These are phyloP conservation scores for Stenodema calcarata DNA, from an alignment of 2,888 invertebrate genomes.

Conservation along the genomic window DNA sequence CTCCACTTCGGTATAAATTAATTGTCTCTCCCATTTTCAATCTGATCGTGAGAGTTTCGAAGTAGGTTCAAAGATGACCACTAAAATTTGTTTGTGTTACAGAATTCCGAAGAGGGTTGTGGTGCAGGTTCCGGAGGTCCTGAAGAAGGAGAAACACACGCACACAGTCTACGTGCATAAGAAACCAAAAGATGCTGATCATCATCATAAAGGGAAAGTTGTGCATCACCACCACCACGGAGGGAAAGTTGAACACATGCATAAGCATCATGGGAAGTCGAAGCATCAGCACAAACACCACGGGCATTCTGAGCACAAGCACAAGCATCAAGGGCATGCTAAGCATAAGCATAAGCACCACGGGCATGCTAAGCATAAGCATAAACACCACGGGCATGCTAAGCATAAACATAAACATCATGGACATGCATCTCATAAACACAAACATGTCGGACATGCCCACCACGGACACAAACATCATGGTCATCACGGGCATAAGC, in stretches of 20 bases:
- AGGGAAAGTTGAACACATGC: constrained; percentile 54
- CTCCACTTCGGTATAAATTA: too few species aligned
- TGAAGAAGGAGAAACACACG: constrained; percentile 52
- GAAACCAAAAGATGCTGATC: constrained; percentile 53
- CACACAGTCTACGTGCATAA: constrained; percentile 55
- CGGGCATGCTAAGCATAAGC: constrained; percentile 53
- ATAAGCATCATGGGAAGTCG: constrained; percentile 53
- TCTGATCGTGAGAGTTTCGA: too few species aligned
- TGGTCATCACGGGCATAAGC: constrained; percentile 48
- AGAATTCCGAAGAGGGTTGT: constrained; percentile 50
- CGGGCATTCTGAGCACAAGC: constrained; percentile 52
- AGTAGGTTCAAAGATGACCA: too few species aligned
- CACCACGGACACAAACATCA: constrained; percentile 52
- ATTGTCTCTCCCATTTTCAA: too few species aligned
- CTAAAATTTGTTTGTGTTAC: constrained; percentile 32
- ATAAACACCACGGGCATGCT: constrained; percentile 57
- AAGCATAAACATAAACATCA: constrained; percentile 53
- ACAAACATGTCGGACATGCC: constrained; percentile 53
- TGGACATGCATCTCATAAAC: constrained; percentile 48
- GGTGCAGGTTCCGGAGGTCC: constrained; percentile 50
- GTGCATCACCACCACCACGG: constrained; percentile 55
- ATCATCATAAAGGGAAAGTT: constrained; percentile 53
- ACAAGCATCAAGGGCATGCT: constrained; percentile 53
- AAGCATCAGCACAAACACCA: constrained; percentile 52
- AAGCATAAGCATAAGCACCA: constrained; percentile 55